A percentile compares a stretch with the other conserved stretches of the same genome.
These are phyloP conservation scores for Pachymerium ferrugineum DNA, from an alignment of 2,888 invertebrate species.

Conservation along the genomic window DNA sequence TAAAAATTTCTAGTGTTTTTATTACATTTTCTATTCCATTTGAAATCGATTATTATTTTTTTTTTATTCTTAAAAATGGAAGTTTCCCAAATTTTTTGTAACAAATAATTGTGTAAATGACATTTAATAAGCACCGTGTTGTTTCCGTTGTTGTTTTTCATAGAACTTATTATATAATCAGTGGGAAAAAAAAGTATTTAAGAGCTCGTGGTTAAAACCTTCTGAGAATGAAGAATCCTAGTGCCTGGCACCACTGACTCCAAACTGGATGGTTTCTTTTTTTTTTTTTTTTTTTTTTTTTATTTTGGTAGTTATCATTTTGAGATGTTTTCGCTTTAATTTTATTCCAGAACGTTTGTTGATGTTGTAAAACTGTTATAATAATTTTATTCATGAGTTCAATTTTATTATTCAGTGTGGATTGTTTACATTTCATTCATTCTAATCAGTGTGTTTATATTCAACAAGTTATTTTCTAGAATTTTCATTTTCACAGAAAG, in stretches of 20 bases:
- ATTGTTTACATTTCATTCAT: too few relatives aligned
- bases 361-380: too few relatives aligned
- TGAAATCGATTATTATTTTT: too few relatives aligned
- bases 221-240: neutral
- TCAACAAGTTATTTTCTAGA: too few relatives aligned
- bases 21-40: too few relatives aligned
- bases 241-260: slow-evolving; percentile 23
- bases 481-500: too few relatives aligned
- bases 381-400: too few relatives aligned
- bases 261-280: neutral
- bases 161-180: slow-evolving; percentile 19
- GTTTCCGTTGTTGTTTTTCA: slow-evolving; percentile 5
- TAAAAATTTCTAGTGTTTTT: too few relatives aligned
- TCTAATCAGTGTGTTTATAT: too few relatives aligned
- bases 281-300: neutral
- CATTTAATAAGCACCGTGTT: neutral
- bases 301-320: neutral
- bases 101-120: neutral
- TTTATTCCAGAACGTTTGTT: too few relatives aligned
- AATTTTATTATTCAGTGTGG: too few relatives aligned
- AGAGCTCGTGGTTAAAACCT: slow-evolving; percentile 3
- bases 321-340: neutral
- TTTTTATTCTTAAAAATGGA: neutral
- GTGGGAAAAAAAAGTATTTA: slow-evolving; percentile 17
- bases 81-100: neutral